Conservation (phyloP, 2,888 invertebrate species). For the Calameuta filiformis region DNA sequence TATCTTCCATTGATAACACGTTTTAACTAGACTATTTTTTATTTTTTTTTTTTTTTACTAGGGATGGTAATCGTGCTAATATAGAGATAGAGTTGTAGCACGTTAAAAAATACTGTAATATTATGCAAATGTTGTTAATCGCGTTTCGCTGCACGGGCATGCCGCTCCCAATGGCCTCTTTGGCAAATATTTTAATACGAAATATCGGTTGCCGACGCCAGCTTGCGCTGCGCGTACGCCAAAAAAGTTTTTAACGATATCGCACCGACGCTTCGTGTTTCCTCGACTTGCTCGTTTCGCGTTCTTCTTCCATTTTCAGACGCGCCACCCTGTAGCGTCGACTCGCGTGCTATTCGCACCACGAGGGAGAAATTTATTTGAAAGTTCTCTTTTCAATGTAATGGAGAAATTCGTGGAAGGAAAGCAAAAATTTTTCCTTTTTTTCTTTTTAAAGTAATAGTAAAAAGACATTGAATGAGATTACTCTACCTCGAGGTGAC, state of each 20-base stretch:
- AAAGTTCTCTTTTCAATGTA: neutral
- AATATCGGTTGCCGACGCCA: conserved; percentile 1
- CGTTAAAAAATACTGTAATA: conserved; percentile 62
- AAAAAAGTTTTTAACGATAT: conserved; percentile 21
- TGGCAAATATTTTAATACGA: conserved; percentile 19
- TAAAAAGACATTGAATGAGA: neutral
- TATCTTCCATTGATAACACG: neutral
- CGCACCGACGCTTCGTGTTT: neutral
- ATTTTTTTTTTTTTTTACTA: neutral
- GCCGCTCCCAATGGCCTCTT: conserved; percentile 12
- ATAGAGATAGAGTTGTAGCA: neutral
- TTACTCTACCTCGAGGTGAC: neutral
- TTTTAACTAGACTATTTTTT: neutral
- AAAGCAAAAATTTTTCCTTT: neutral
- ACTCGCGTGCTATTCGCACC: neutral
- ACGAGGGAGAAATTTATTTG: neutral
- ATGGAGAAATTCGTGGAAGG: neutral
- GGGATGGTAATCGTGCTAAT: neutral
- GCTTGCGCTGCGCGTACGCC: conserved; percentile 9
- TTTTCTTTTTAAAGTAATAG: neutral
- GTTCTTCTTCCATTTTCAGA: neutral
- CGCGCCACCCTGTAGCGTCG: neutral
- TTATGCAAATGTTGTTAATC: conserved; percentile 61
- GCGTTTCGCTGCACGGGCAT: conserved; percentile 30
- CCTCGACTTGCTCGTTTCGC: neutral